These are phyloP conservation scores for Porites australiensis DNA, from an alignment of 64 coral and sea anemone species.

Conservation along the genomic window DNA sequence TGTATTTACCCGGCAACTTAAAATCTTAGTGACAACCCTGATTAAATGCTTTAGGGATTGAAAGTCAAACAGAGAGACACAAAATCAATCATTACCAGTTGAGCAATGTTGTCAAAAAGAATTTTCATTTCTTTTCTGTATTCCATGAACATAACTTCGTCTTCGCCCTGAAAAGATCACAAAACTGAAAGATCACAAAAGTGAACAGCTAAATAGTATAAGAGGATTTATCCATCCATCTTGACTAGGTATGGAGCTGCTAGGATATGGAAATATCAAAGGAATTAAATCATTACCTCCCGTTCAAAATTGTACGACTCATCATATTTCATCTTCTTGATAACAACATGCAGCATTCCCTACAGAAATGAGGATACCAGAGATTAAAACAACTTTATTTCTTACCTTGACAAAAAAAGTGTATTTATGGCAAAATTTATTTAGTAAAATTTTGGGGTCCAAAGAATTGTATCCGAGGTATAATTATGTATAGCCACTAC, in stretches of 20 bases:
- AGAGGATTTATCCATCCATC: too few relatives aligned
- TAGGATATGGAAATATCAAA: neutral
- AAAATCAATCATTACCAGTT: conserved; percentile 79
- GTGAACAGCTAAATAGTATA: too few relatives aligned
- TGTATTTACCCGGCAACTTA: too few relatives aligned
- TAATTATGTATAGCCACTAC: too few relatives aligned
- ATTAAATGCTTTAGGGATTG: neutral
- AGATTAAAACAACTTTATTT: neutral
- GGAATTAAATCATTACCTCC: conserved; percentile 69
- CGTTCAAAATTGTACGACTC: conserved; percentile 94
- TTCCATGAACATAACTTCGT: conserved; percentile 99
- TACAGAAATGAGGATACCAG: neutral
- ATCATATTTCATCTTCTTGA: conserved; percentile 99
- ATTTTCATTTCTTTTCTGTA: conserved; percentile 98
- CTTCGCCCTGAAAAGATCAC: conserved; percentile 77
- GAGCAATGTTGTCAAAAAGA: conserved; percentile 96
- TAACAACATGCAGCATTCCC: too few relatives aligned
- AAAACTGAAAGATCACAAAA: neutral
- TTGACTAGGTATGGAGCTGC: too few relatives aligned
- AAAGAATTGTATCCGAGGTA: too few relatives aligned
- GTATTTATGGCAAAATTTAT: too few relatives aligned
- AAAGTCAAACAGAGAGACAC: too few relatives aligned
- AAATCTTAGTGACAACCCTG: too few relatives aligned
- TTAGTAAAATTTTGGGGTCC: too few relatives aligned
- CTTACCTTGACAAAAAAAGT: too few relatives aligned